Base-by-base conservation (phyloP, 2,888 invertebrate species). In the Zele albiditarsus region DNA sequence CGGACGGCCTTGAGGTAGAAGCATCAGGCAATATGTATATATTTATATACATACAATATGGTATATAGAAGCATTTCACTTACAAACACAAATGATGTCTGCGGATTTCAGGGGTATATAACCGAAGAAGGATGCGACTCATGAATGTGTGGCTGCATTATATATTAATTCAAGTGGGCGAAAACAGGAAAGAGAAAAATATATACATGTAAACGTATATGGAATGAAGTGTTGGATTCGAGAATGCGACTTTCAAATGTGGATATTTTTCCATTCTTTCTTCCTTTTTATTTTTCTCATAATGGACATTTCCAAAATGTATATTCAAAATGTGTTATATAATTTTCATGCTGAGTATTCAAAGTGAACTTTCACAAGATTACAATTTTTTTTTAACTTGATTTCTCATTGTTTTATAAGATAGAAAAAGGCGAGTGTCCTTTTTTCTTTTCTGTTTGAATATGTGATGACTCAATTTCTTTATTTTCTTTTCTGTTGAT, bases 1-100 rank as follows among this genome's bases (percentile, higher is more conserved):
- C 78, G 74, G 83, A 81, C 83, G 85, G 86, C 86, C 86, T 86
- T 86, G 85, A 82, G 74, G 81, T 79, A 77, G 77, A 77, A 77
- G 76, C 80, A 76, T 8, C 38, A 8, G 12, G 38, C 38, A 38
- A 38, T 12, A 38, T 38, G 2, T 38, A 12, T 38, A 38, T 20
- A 53, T n/a, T 20, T 20, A 53, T 53, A 8, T 20, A 53, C n/a
- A 53, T n/a, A 53, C 53, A 53, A 53, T 53, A 53, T 53, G n/a
- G n/a, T 53, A 53, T 53, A 20, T 20, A 82, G 77, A 77, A 84
- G 83, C 84, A 84, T 86, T 86, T 86, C 84, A 84, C 85, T 84
- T 80, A 81, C 73, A 77, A 78, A 78, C 73, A 46, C 77, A 72
- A 74, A 74, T 60, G 74, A 74, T 62, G 74, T 77, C 75, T 74